A percentile compares a stretch with the other conserved stretches of the same genome.
phyloP scores from a whole-genome alignment of 2,113 vertebrate genomes.

The Butastur rufipennis region DNA sequence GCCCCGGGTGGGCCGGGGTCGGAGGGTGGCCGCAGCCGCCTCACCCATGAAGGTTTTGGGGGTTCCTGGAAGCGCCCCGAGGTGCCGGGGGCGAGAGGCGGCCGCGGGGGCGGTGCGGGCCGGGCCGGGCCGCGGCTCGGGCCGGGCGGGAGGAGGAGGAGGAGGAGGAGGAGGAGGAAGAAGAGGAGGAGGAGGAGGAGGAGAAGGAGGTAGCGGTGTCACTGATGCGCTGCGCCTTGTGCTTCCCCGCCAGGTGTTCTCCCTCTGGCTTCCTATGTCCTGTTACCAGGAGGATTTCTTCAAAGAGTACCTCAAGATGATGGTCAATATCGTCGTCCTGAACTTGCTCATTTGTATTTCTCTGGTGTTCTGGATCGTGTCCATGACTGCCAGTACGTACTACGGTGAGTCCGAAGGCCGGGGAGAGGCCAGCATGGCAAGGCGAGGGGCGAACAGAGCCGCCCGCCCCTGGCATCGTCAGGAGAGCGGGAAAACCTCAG shows the following conservation, averaged over 20 bases:
- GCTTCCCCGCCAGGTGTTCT: constrained; percentile 30
- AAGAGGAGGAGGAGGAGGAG: no score
- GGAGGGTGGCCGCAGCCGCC: no score
- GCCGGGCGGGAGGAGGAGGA: not conserved
- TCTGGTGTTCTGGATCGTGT: constrained; percentile 73
- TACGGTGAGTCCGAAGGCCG: constrained; percentile 78
- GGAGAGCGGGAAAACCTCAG: not conserved
- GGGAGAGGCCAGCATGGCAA: no score
- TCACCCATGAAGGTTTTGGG: no score
- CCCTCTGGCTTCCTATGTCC: constrained; percentile 54
- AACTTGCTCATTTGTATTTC: constrained; percentile 70
- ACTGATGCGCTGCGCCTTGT: not conserved
- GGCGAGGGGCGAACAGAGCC: not conserved
- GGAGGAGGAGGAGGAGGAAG: fast-evolving
- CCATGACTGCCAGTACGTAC: constrained; percentile 84
- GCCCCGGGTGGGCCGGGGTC: no score
- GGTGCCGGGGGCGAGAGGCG: no score
- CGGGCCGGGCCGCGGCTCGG: not conserved
- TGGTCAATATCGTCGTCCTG: constrained; percentile 87
- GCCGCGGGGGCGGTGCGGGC: no score
- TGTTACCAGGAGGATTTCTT: constrained; percentile 65
- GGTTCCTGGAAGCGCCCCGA: no score
- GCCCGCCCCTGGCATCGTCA: fast-evolving
- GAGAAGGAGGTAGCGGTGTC: not conserved
- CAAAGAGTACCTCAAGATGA: constrained; percentile 85